phyloP scores from a whole-genome alignment of 2,888 invertebrate genomes.

The Polymixis flavicincta region DNA sequence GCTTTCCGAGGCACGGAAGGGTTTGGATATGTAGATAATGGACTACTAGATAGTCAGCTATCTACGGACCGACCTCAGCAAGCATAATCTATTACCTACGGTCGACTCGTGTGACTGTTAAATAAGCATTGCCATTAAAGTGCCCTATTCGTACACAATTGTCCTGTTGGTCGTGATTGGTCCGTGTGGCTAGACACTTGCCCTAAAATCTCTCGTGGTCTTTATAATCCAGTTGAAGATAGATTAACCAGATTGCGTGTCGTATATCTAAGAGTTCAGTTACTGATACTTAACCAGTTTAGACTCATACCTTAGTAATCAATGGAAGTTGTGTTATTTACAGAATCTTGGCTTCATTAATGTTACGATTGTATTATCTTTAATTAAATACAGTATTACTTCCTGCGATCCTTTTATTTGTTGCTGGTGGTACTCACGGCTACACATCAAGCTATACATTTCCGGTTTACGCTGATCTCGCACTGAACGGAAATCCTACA shows the following conservation, averaged over 20 bases:
- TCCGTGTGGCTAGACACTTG: background rate
- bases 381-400: background rate
- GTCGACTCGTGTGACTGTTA: background rate
- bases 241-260: conserved; percentile 1
- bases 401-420: conserved; percentile 19
- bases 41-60: background rate
- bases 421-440: no score
- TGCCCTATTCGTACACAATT: background rate
- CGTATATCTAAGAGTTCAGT: conserved; percentile 11
- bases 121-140: background rate
- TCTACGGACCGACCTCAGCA: background rate
- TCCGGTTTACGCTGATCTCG: no score
- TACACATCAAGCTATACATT: no score
- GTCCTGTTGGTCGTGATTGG: background rate
- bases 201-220: conserved; percentile 1
- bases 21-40: background rate
- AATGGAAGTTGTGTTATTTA: conserved; percentile 26
- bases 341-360: conserved; percentile 21
- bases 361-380: conserved; percentile 29
- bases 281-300: conserved; percentile 26
- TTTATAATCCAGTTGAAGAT: background rate
- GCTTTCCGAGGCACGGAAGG: background rate
- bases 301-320: conserved; percentile 12
- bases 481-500: no score
- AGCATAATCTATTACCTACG: background rate